Percentiles rank a stretch among this genome's conserved stretches.
Conservation (phyloP, 2,888 invertebrate genomes). For the Apotomis betuletana region DNA sequence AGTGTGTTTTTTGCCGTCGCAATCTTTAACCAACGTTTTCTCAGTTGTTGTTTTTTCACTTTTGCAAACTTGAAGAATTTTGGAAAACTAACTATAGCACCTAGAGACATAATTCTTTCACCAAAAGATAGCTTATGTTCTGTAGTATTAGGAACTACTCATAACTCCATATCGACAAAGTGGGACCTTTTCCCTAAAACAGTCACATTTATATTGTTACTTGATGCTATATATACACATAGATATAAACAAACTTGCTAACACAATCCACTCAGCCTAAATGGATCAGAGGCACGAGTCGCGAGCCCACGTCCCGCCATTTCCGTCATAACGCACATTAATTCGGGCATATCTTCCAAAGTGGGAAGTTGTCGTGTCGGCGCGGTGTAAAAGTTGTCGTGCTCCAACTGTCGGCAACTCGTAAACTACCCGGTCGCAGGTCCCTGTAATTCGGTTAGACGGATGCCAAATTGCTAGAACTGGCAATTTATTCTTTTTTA, state of each 20-base stretch:
- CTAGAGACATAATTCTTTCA: too few relatives aligned
- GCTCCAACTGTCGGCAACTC: conserved; percentile 37
- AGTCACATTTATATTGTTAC: too few relatives aligned
- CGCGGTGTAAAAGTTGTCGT: conserved; percentile 42
- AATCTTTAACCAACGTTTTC: too few relatives aligned
- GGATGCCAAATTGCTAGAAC: conserved; percentile 4
- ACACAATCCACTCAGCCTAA: conserved; percentile 23
- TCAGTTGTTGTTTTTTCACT: too few relatives aligned
- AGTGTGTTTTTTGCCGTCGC: too few relatives aligned
- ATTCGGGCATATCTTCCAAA: conserved; percentile 43
- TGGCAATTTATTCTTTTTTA: conserved; percentile 7
- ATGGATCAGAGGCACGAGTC: conserved; percentile 22
- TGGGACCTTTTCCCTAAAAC: too few relatives aligned
- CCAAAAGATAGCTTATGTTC: too few relatives aligned
- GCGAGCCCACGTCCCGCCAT: conserved; percentile 13
- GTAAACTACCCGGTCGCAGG: conserved; percentile 36
- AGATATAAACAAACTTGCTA: conserved; percentile 24
- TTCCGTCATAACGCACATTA: conserved; percentile 38
- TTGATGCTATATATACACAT: too few relatives aligned
- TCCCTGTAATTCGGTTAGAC: conserved; percentile 37
- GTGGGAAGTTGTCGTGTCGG: conserved; percentile 42
- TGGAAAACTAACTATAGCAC: too few relatives aligned
- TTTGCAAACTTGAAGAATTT: too few relatives aligned
- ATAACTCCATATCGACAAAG: too few relatives aligned
- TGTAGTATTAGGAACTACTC: too few relatives aligned